Base-by-base conservation (phyloP, 2,113 vertebrate genomes). In the Oreochromis tanganicae region DNA sequence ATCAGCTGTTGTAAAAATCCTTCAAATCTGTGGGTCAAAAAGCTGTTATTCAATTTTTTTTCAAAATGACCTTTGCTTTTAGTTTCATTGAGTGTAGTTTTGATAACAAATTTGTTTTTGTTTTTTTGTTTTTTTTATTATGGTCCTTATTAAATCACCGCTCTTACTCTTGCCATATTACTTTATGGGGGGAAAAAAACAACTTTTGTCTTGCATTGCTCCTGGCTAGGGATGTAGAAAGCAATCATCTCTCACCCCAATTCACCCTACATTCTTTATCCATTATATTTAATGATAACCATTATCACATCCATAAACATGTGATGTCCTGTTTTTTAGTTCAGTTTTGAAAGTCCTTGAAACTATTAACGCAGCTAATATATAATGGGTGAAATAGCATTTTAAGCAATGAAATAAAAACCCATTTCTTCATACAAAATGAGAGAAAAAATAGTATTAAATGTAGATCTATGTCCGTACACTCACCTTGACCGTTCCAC, bases 351-450 rank as follows among this genome's bases (percentile, higher is more conserved):
- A 75, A 71, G 36, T 14, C 38, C 5, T 2, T 27, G 0, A 43
- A 71, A 21, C 38, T 48, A 73, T 46, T 73, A 1, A 73, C 1
- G 38, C 21, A 73, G 38, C 14, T 29, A 17, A 75, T 17, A 24
- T 50, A 29, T 11, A 29, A 75, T 10, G 0, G 0, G 9, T 48
- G 0, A 73, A 48, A 29, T 73, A 11, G 24, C 2, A 46, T 29
- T 73, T 3, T 27, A 27, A 27, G 21, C 4, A 29, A 73, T 46
- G 12, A 29, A 73, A 46, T 17, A 16, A 73, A 73, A 73, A 73
- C 1, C 66, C 13, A 24, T 27, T 27, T 73, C 13, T 73, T 73
- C 8, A 46, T 27, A 10, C 11, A 38, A 68, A 68, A 41, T 21
- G 11, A 68, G 6, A 11, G 17, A 27, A 17, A 68, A 19, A 75